Base-by-base conservation (phyloP, 1,140 invertebrate genomes). In the Araneus ventricosus region DNA sequence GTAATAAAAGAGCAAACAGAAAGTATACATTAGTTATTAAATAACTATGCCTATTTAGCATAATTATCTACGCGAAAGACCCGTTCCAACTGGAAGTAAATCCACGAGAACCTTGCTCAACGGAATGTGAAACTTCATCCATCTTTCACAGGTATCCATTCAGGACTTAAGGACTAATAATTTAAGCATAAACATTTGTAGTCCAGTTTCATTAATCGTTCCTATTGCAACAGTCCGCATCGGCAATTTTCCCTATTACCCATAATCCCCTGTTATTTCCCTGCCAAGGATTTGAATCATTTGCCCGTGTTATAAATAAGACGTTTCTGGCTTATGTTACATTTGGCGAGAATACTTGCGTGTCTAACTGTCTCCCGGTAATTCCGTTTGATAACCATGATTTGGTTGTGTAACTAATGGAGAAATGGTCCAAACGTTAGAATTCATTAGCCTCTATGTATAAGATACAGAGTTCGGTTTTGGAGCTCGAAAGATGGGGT, bases 221-320 rank as follows among this genome's bases (percentile, higher is more conserved):
- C 70, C 17, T 30, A 75, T 20, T 75, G 70, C 30, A 75, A 75
- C 70, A 75, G 6, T 75, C 14, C 17, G 5, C 70, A 75, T 75
- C 70, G 30, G 70, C 37, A 75, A 75, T 75, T 75, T 75, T 75
- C 70, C 70, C 70, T 63, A 75, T 75, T 75, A 75, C 34, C 27
- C 70, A 75, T 75, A 75, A 75, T 75, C 37, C 70, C 70, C 70
- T 75, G 37, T 75, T 75, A 75, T 75, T 75, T 75, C 37, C 30
- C 34, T 67, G 63, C 63, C 63, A 27, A n/a, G 8, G 27, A 67
- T 27, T 27, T 30, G 30, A 75, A 30, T 37, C 70, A 75, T 75
- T 75, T 75, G 30, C 37, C 30, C 34, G 30, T 37, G 70, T 75
- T 75, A 75, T 1, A 30, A 75, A 34, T 75, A 75, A 75, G 70